phyloP scores from a whole-genome alignment of 2,113 vertebrate genomes.

The Eupsittula cactorum region DNA sequence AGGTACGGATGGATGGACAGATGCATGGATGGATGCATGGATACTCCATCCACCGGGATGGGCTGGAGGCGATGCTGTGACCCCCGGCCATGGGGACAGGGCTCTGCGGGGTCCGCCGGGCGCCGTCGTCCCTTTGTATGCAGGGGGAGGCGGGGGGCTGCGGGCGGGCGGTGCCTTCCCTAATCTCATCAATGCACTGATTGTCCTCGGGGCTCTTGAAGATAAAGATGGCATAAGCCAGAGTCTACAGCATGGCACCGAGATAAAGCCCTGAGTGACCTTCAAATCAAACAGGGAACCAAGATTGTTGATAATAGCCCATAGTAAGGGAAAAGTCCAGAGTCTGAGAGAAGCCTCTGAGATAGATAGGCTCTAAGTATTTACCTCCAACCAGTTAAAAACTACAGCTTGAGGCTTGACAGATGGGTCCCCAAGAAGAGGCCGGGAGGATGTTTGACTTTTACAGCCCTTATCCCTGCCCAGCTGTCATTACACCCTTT shows the following conservation, averaged over 20 bases:
- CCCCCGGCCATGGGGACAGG: not conserved
- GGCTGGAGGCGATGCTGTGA: not conserved
- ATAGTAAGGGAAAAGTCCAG: constrained; percentile 59
- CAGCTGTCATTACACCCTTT: not conserved
- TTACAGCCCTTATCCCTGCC: constrained; percentile 23
- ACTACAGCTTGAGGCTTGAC: not conserved
- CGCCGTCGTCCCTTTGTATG: constrained; percentile 69
- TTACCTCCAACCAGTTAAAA: constrained; percentile 49
- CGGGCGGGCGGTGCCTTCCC: not conserved
- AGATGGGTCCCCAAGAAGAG: constrained; percentile 11
- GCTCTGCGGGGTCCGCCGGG: not conserved
- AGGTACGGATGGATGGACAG: not conserved
- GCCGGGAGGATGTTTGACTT: constrained; percentile 8
- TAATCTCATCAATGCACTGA: constrained; percentile 77
- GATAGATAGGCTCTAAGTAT: constrained; percentile 38
- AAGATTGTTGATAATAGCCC: constrained; percentile 62
- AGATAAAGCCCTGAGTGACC: constrained; percentile 70
- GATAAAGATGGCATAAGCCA: constrained; percentile 70
- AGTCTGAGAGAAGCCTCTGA: not conserved
- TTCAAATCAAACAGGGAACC: constrained; percentile 76
- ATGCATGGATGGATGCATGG: not conserved
- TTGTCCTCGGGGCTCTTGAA: constrained; percentile 69
- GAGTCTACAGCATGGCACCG: constrained; percentile 47
- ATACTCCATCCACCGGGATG: fast-evolving
- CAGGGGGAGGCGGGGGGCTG: not conserved